A percentile compares a stretch with the other conserved stretches of the same genome.
phyloP scores from a whole-genome alignment of 2,113 vertebrate species.

The Mustelus asterias region DNA sequence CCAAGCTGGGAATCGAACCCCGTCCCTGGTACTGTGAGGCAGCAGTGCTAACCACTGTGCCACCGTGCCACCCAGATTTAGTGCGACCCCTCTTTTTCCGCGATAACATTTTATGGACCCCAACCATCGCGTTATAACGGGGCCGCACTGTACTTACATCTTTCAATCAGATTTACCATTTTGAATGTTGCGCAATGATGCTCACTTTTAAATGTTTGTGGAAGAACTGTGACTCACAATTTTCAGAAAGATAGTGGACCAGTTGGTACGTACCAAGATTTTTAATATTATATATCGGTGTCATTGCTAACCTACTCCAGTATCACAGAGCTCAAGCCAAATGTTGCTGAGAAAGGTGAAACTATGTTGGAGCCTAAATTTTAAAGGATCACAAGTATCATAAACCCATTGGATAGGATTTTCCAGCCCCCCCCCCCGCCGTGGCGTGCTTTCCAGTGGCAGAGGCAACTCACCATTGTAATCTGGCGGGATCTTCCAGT shows the following conservation, averaged over 20 bases:
- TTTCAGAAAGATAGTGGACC: background rate
- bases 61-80: too few relatives aligned
- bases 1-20: background rate
- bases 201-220: background rate
- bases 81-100: too few relatives aligned
- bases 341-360: background rate
- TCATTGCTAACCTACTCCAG: background rate
- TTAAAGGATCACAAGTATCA: background rate
- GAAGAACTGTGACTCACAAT: background rate
- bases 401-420: background rate
- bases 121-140: too few relatives aligned
- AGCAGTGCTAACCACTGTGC: too few relatives aligned
- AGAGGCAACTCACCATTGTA: too few relatives aligned
- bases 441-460: too few relatives aligned
- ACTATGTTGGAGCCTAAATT: background rate
- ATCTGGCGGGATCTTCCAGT: too few relatives aligned
- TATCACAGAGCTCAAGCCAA: background rate
- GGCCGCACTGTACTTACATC: background rate
- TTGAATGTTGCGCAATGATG: background rate
- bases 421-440: too few relatives aligned
- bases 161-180: background rate
- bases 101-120: too few relatives aligned
- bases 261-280: background rate
- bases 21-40: too few relatives aligned
- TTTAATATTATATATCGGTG: background rate